Evolutionary conservation across 2,113 vertebrate genomes (phyloP).

Genomic region (Diglossa brunneiventris): DNA sequence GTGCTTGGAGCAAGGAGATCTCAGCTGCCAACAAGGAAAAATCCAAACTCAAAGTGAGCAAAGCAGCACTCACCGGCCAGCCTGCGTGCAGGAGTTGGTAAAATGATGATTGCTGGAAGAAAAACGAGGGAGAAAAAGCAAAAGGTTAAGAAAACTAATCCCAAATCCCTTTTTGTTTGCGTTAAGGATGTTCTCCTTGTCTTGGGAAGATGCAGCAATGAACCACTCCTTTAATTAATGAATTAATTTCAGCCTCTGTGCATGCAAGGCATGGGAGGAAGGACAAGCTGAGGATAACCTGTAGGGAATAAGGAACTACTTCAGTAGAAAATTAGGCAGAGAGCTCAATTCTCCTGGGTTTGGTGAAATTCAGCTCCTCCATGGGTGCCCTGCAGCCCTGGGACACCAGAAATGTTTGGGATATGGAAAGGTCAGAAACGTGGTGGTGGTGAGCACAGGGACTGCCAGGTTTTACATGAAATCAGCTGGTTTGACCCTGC

Average conservation of each 20-base stretch:
- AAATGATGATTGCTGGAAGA: constrained; percentile 79
- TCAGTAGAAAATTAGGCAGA: background rate
- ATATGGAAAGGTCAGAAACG: rapidly evolving
- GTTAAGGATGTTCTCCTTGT: background rate
- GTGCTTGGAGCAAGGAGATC: background rate
- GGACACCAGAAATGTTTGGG: background rate
- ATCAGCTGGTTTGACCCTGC: background rate
- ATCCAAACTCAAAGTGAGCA: rapidly evolving
- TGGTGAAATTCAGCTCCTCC: background rate
- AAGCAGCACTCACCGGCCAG: constrained; percentile 85
- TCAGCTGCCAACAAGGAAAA: background rate
- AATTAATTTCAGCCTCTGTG: background rate
- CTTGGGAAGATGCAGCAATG: background rate
- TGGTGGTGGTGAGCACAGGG: background rate
- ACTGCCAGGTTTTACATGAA: background rate
- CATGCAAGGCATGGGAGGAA: background rate
- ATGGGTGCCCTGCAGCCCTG: background rate
- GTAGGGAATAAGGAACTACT: background rate
- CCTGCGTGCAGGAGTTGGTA: constrained; percentile 82
- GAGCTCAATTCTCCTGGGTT: background rate
- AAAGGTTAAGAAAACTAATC: background rate
- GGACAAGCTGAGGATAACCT: background rate
- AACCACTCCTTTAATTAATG: background rate
- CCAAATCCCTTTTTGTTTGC: background rate
- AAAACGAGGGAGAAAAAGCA: background rate